Evolutionary conservation across 2,797 vertebrate genomes (phyloP), one percentile per base, ranked within the genome.

Genomic region (Pempheris klunzingeri): DNA sequence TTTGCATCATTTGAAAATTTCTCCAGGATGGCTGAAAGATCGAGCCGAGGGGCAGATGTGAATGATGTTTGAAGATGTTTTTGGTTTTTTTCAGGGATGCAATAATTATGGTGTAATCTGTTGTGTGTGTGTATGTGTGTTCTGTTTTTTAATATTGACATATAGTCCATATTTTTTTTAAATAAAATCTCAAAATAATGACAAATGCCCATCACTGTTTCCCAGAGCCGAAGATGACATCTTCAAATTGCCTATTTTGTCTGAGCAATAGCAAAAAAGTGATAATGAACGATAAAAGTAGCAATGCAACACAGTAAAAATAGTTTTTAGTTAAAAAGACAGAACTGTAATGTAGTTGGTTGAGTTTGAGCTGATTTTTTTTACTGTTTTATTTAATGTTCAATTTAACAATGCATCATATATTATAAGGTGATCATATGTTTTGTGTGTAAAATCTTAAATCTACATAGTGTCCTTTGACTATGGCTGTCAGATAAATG

Each of bases 1-100:
- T 86, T 82, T 74, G 50, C 18, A 28, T 73, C 67, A 44, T 75
- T 61, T 69, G 28, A 2, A 30, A 22, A 15, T 60, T 61, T 66
- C 10, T 69, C n/a, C 38, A 18, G 14, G 11, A 30, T 44, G 52
- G 44, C 44, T 67, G 18, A n/a, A 36, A 69, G 20, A 53, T 20
- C 0, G 5, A 54, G 60, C 9, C 0, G 18, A n/a, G 30, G 30
- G 30, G 30, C 30, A 36, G 30, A 65, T 54, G 26, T 17, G 17
- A 14, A 24, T 18, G 3, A 53, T 54, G 5, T 53, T 46, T 32
- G 15, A 50, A 52, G 13, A n/a, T 17, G 3, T 58, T 11, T 12
- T 49, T 46, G n/a, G 3, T 46, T 4, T 36, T 43, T 22, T 34
- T 53, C 39, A 2, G n/a, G 34, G 8, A 20, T 30, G 18, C 4